These are phyloP conservation scores for Montifringilla adamsi DNA, from an alignment of 2,113 vertebrate genomes.

Conservation along the genomic window DNA sequence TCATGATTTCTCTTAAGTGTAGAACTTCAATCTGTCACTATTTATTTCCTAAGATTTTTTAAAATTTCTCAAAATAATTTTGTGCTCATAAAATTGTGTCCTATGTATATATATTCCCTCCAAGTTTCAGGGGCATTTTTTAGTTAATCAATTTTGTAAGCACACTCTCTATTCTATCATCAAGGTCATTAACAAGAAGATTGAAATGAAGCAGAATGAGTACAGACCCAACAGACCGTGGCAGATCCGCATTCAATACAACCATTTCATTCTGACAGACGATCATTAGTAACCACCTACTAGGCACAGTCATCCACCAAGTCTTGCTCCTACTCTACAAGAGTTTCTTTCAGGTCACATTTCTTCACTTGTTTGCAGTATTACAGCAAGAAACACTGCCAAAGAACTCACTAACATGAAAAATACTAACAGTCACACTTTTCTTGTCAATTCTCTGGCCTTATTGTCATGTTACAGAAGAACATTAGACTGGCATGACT, in stretches of 20 bases:
- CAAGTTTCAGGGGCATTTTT: neutral
- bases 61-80: neutral
- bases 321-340: neutral
- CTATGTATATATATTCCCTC: neutral
- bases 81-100: neutral
- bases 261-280: constrained; percentile 40
- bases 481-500: neutral
- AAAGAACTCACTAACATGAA: neutral
- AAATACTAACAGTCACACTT: neutral
- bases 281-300: constrained; percentile 37
- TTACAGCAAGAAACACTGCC: neutral
- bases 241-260: constrained; percentile 14
- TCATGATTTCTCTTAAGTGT: neutral
- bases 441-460: neutral
- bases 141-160: neutral
- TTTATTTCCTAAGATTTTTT: neutral
- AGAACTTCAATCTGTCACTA: neutral
- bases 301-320: neutral
- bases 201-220: constrained; percentile 32
- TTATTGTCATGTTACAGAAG: neutral
- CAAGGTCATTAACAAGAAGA: constrained; percentile 47
- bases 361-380: neutral
- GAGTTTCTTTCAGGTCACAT: neutral
- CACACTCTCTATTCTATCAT: neutral
- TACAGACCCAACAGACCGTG: constrained; percentile 41